A percentile compares a stretch with the other conserved stretches of the same genome.
Evolutionary conservation across 2,888 invertebrate genomes (phyloP).

Genomic region (Tupiocoris notatus): DNA sequence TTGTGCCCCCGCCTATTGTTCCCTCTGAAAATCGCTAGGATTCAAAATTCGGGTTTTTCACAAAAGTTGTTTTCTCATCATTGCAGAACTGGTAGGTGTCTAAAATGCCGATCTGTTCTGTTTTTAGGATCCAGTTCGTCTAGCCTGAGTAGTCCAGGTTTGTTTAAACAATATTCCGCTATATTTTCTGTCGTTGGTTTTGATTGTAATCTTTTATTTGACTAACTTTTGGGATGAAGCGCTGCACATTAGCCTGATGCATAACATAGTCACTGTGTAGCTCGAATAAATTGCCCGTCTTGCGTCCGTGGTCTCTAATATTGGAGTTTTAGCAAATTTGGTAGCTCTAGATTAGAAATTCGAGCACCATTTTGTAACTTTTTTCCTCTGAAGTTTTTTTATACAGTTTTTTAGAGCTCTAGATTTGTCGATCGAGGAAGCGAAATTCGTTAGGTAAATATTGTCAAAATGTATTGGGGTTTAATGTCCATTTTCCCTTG

Average conservation of each 20-base stretch:
- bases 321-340: too few relatives aligned
- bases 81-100: not conserved
- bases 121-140: slow-evolving; percentile 53
- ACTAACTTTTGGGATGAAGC: not conserved
- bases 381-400: too few relatives aligned
- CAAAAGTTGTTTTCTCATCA: not conserved
- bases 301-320: too few relatives aligned
- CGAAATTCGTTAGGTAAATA: too few relatives aligned
- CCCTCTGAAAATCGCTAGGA: not conserved
- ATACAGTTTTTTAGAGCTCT: too few relatives aligned
- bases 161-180: slow-evolving; percentile 48
- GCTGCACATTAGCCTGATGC: not conserved
- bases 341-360: too few relatives aligned
- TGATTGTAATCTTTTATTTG: not conserved
- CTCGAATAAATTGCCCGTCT: not conserved
- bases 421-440: too few relatives aligned
- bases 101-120: slow-evolving; percentile 24
- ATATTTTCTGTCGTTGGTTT: slow-evolving; percentile 16
- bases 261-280: not conserved
- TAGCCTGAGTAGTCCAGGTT: slow-evolving; percentile 54
- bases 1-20: slow-evolving; percentile 16
- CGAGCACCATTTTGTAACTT: too few relatives aligned
- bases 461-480: too few relatives aligned
- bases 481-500: too few relatives aligned
- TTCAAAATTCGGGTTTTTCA: not conserved